A percentile compares a stretch with the other conserved stretches of the same genome.
These are phyloP conservation scores for Sceloporus tristichus DNA, from an alignment of 2,113 vertebrate species.

Conservation along the genomic window DNA sequence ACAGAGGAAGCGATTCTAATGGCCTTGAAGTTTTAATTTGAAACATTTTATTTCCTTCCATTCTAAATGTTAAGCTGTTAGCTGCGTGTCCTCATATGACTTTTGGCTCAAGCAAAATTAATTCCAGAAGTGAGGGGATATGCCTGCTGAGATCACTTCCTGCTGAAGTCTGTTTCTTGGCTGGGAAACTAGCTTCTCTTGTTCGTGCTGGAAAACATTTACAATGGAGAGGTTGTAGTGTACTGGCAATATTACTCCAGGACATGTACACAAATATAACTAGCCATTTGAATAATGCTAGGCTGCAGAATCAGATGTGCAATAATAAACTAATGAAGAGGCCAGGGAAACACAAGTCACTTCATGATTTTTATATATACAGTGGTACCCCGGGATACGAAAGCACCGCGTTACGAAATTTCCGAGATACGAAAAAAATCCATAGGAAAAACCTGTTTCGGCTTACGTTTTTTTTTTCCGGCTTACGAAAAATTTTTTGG, in stretches of 20 bases:
- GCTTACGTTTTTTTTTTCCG: no score
- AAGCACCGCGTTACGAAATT: no score
- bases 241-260: slow-evolving; percentile 72
- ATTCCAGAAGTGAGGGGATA: slow-evolving; percentile 66
- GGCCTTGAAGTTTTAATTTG: slow-evolving; percentile 56
- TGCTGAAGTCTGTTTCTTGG: slow-evolving; percentile 71
- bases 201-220: slow-evolving; percentile 73
- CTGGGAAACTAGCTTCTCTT: slow-evolving; percentile 73
- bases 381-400: no score
- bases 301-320: slow-evolving; percentile 56
- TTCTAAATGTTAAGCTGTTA: slow-evolving; percentile 58
- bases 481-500: no score
- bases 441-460: no score
- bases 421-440: no score
- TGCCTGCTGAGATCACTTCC: slow-evolving; percentile 76
- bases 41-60: slow-evolving; percentile 62
- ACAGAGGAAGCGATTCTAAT: slow-evolving; percentile 39
- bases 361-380: slow-evolving; percentile 47
- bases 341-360: slow-evolving; percentile 53
- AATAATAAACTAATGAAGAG: background rate
- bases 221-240: slow-evolving; percentile 74
- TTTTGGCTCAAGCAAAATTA: slow-evolving; percentile 65
- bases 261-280: slow-evolving; percentile 67
- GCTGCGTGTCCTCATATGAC: slow-evolving; percentile 71
- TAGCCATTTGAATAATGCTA: slow-evolving; percentile 65